These are phyloP conservation scores for Lasioglossum pauxillum DNA, from an alignment of 2,888 invertebrate species.

Conservation along the genomic window DNA sequence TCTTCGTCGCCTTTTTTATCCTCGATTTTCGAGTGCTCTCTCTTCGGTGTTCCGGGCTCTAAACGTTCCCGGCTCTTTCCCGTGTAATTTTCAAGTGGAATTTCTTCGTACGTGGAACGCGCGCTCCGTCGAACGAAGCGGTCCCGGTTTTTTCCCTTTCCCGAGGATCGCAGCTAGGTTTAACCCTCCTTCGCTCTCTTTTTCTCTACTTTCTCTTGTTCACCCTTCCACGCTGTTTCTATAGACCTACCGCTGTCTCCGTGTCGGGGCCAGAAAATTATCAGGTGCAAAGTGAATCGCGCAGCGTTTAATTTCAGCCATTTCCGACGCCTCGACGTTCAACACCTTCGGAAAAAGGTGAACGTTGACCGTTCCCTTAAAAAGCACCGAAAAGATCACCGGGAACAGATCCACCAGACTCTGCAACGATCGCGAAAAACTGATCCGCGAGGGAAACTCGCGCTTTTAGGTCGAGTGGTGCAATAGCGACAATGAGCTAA, in stretches of 20 bases:
- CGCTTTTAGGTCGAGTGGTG: neutral
- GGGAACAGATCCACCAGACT: neutral
- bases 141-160: neutral
- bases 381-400: neutral
- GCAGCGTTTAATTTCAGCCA: conserved; percentile 16
- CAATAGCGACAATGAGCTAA: neutral
- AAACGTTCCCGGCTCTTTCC: conserved; percentile 19
- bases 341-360: neutral
- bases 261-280: conserved; percentile 16
- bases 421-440: neutral
- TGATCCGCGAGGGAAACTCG: neutral
- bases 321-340: neutral
- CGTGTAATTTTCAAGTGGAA: conserved; percentile 47
- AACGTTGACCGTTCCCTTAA: neutral
- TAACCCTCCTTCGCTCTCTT: neutral
- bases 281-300: conserved; percentile 36
- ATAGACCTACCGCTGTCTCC: neutral
- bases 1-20: conserved; percentile 7
- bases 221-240: neutral
- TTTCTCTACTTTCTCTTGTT: neutral
- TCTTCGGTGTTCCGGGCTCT: neutral
- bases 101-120: conserved; percentile 8
- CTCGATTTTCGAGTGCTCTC: conserved; percentile 5
- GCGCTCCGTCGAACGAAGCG: neutral
- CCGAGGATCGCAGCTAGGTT: neutral